Evolutionary conservation across 2,797 vertebrate genomes (phyloP).

Genomic region (Paedocypris micromegethes): DNA sequence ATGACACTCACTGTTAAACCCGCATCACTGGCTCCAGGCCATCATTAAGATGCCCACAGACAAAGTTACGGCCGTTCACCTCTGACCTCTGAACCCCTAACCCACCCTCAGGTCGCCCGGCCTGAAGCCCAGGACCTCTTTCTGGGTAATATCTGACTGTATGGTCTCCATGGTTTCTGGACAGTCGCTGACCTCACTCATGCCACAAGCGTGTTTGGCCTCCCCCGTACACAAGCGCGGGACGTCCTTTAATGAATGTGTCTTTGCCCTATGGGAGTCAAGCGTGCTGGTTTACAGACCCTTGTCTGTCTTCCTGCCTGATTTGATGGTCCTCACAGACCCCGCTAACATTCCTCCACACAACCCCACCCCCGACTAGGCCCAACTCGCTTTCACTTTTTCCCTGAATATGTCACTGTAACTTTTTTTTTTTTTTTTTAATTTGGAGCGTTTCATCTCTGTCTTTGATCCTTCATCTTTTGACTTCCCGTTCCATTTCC

Average conservation of each 20-base stretch:
- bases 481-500: slow-evolving; percentile 34
- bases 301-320: slow-evolving; percentile 49
- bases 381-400: slow-evolving; percentile 7
- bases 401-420: slow-evolving; percentile 15
- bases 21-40: slow-evolving; percentile 35
- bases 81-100: slow-evolving; percentile 43
- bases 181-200: slow-evolving; percentile 22
- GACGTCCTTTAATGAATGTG: slow-evolving; percentile 1
- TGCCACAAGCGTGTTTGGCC: slow-evolving; percentile 26
- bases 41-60: slow-evolving; percentile 43
- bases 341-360: slow-evolving; percentile 30
- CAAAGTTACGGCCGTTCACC: slow-evolving; percentile 40
- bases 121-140: slow-evolving; percentile 28
- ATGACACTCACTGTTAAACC: slow-evolving; percentile 11
- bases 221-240: slow-evolving; percentile 3
- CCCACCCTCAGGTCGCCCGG: slow-evolving; percentile 40
- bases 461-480: slow-evolving; percentile 34
- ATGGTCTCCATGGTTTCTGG: slow-evolving; percentile 6
- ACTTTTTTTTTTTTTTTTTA: slow-evolving; percentile 15
- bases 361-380: background rate
- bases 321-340: slow-evolving; percentile 57
- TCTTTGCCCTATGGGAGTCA: background rate
- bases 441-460: slow-evolving; percentile 26
- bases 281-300: slow-evolving; percentile 40
- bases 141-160: slow-evolving; percentile 39